Percentiles rank a stretch among this genome's conserved stretches.
Conservation (phyloP, 1,140 invertebrate species). For the Venturia canescens region DNA sequence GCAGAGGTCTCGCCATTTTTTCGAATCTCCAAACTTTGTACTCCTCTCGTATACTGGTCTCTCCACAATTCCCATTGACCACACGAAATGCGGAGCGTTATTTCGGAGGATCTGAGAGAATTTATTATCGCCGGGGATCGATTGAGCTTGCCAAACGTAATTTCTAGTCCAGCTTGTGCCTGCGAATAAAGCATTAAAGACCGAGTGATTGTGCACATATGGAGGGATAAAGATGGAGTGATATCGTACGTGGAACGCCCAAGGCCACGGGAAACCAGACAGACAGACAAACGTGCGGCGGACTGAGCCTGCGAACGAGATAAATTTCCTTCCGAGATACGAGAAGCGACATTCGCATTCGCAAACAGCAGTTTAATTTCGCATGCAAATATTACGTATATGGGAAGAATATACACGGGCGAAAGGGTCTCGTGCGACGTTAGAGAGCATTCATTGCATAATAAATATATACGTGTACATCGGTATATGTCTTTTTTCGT, state of each 20-base stretch:
- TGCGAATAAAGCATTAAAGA: constrained; percentile 62
- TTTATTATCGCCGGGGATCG: constrained; percentile 59
- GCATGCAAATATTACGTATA: constrained; percentile 66
- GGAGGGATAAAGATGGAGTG: not conserved
- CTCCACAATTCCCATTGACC: not conserved
- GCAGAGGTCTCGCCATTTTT: no score
- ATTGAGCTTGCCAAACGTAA: not conserved
- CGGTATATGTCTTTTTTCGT: constrained; percentile 43
- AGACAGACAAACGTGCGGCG: constrained; percentile 14
- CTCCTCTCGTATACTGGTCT: not conserved
- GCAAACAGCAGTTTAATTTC: constrained; percentile 72
- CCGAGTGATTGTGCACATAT: constrained; percentile 39
- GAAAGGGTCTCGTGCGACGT: constrained; percentile 30
- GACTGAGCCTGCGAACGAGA: constrained; percentile 34
- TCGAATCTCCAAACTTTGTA: not conserved
- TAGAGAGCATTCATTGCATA: constrained; percentile 21
- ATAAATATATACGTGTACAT: not conserved
- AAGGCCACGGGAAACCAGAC: constrained; percentile 54
- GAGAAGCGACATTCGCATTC: constrained; percentile 53
- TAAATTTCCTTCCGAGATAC: constrained; percentile 44
- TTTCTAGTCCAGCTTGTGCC: constrained; percentile 45
- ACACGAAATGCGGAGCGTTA: not conserved
- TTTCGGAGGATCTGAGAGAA: constrained; percentile 64
- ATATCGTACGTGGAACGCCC: constrained; percentile 46
- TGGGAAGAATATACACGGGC: constrained; percentile 38